Evolutionary conservation across 2,113 vertebrate species (phyloP).

Genomic region (Tachuris rubrigastra): DNA sequence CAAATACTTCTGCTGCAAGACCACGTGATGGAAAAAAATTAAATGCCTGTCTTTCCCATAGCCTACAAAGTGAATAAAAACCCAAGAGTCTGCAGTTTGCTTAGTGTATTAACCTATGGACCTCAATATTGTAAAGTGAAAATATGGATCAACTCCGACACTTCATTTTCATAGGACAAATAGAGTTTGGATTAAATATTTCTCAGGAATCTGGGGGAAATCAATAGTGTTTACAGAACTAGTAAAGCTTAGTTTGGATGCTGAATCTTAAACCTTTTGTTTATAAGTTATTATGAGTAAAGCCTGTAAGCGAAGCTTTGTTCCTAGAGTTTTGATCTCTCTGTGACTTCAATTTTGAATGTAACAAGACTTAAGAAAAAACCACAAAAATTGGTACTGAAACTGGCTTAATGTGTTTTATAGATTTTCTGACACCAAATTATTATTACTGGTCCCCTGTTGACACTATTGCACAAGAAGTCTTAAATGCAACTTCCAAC

Average conservation of each 20-base stretch:
- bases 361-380: background rate
- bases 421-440: constrained; percentile 67
- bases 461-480: background rate
- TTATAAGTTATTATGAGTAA: constrained; percentile 51
- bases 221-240: constrained; percentile 58
- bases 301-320: constrained; percentile 29
- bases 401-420: constrained; percentile 65
- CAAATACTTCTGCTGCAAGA: constrained; percentile 2
- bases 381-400: constrained; percentile 2
- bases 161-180: constrained; percentile 60
- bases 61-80: background rate
- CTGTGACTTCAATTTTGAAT: constrained; percentile 25
- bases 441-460: constrained; percentile 51
- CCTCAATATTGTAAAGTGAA: constrained; percentile 40
- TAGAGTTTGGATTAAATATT: constrained; percentile 61
- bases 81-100: background rate
- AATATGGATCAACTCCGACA: constrained; percentile 28
- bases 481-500: constrained; percentile 30
- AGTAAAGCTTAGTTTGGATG: constrained; percentile 37
- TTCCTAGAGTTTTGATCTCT: constrained; percentile 23
- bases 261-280: constrained; percentile 44
- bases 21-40: background rate
- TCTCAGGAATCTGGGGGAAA: constrained; percentile 54
- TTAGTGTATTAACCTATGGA: constrained; percentile 42
- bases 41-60: background rate